These are phyloP conservation scores for Congeria kusceri DNA, from an alignment of 2,888 invertebrate genomes.

Conservation along the genomic window DNA sequence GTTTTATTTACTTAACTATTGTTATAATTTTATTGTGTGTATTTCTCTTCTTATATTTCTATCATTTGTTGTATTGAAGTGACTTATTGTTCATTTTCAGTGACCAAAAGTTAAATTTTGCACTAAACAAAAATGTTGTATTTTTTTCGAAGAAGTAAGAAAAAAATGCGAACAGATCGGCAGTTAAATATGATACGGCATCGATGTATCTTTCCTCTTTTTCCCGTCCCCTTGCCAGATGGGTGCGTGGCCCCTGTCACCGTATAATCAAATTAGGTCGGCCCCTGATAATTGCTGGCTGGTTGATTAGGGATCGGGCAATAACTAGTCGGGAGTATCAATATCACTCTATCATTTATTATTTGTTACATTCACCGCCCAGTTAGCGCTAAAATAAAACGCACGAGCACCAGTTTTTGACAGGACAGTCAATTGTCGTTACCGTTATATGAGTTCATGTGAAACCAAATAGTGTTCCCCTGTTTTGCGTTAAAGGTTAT, in stretches of 20 bases:
- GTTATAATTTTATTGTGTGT: no score
- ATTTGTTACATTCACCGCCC: no score
- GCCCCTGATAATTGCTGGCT: slow-evolving; percentile 28
- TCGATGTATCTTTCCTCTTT: slow-evolving; percentile 33
- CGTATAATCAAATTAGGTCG: slow-evolving; percentile 43
- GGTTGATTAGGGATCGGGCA: slow-evolving; percentile 31
- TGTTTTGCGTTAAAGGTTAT: no score
- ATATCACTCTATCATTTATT: slow-evolving; percentile 10
- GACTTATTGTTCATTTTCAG: no score
- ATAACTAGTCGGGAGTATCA: slow-evolving; percentile 29
- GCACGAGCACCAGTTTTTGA: not conserved
- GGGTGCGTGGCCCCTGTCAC: slow-evolving; percentile 37
- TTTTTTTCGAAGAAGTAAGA: not conserved
- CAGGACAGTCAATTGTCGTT: not conserved
- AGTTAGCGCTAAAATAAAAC: slow-evolving; percentile 4
- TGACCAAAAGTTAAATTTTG: no score
- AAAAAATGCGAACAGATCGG: slow-evolving; percentile 29
- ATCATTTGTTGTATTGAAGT: no score
- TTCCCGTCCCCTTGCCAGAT: slow-evolving; percentile 45
- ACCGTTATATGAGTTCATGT: no score
- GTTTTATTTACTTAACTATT: no score
- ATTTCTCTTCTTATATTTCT: no score
- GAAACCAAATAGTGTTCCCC: no score
- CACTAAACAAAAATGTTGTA: not conserved
- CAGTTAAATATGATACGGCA: slow-evolving; percentile 37